Evolutionary conservation across 2,113 vertebrate genomes (phyloP), one percentile per base, ranked within the genome.

Genomic region (Callaeas wilsoni): DNA sequence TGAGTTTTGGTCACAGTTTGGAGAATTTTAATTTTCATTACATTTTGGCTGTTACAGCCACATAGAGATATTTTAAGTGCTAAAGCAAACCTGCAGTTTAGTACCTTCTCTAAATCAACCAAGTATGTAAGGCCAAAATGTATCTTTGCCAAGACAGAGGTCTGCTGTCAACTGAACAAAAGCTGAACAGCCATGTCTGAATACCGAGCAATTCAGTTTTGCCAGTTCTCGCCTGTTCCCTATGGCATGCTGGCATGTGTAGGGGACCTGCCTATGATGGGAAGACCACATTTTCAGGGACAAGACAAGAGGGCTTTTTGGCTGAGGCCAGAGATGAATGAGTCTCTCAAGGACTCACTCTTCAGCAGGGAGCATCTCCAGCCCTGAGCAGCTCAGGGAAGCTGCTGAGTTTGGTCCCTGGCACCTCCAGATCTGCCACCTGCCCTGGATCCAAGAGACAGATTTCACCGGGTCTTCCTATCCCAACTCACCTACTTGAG

Each of bases 211-310:
- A 13, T 35, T 49, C 70, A 13, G 37, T 44, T 83, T 27, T 52
- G 52, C 42, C 76, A 41, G 27, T 30, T 69, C 56, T 75, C 71
- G 70, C n/a, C n/a, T 42, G 77, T 57, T 57, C 21, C 25, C 35
- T 32, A 11, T 0, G 0, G n/a, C 32, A 11, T 3, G 32, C 71
- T 26, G 13, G 37, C 71, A 65, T 1, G n/a, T 14, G 53, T 4
- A 46, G 21, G 32, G 42, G 49, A 87, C 56, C 85, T 49, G 39
- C n/a, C 55, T 27, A 2, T 1, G 9, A 18, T 4, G 37, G 44
- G 32, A 74, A 60, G 33, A 53, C 12, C 26, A 12, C 41, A 26
- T 27, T 85, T 81, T 53, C 22, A 41, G 64, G 64, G 69, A 69
- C 23, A 52, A n/a, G 49, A 32, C 33, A 17, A 3, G 12, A 77